Base-by-base conservation (phyloP, 2,888 invertebrate species). In the Amiota minor region DNA sequence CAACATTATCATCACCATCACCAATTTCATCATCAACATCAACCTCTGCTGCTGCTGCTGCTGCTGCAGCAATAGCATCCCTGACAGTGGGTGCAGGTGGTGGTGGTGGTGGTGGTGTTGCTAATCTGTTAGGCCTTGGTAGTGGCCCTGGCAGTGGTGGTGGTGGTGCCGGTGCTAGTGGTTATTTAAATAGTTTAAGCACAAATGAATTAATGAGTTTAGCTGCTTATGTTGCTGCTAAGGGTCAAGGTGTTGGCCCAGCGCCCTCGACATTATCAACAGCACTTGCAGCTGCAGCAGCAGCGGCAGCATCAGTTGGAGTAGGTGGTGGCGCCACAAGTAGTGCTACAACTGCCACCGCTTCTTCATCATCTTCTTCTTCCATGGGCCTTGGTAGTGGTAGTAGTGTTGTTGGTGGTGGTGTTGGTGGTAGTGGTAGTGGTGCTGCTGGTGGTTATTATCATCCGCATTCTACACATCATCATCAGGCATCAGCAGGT, bases 351-450 rank as follows among this genome's bases (percentile, higher is more conserved):
- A 49, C 70, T 73, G 8, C 65, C 76, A 46, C 61, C 18, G 23
- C 72, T 69, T 73, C 72, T 67, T 75, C 68, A 49, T 55, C 78
- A 73, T 55, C 35, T 35, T 35, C 35, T 35, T 35, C 35, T 35
- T 35, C 35, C 6, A 35, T 35, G 35, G 72, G 20, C 55, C 53
- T 50, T 47, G 50, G 9, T 56, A 67, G 14, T 61, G 73, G 12
- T 35, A 74, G 59, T 64, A 72, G 12, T 64, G 53, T 67, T 72
- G 68, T 75, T 74, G 71, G 76, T 61, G 74, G 62, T 68, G 23
- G 72, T 72, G 72, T 46, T 75, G 71, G 74, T 86, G 89, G 89
- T 88, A 87, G 89, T 84, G 88, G 90, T 86, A 87, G 90, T 89
- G 82, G 90, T 16, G 74, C 72, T 10, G 75, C 90, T 49, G 83